Evolutionary conservation across 2,888 invertebrate species (phyloP).

Genomic region (Sinopyrophorus schimmeli): DNA sequence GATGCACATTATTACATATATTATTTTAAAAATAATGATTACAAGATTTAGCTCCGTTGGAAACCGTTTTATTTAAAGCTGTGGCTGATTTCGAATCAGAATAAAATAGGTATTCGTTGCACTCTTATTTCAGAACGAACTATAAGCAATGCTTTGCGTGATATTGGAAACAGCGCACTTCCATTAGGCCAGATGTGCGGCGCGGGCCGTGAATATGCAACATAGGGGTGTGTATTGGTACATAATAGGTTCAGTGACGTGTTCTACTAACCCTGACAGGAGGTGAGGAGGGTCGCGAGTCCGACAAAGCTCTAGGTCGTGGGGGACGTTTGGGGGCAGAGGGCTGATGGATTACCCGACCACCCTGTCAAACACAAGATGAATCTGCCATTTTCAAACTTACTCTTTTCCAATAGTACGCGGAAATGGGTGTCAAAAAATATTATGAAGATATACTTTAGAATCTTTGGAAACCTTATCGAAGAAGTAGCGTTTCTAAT

Average conservation of each 20-base stretch:
- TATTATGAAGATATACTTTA: slow-evolving; percentile 23
- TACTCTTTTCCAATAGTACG: slow-evolving; percentile 47
- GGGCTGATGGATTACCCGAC: slow-evolving; percentile 56
- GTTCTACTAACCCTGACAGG: slow-evolving; percentile 58
- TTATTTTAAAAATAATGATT: too few relatives aligned
- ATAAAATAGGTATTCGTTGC: background rate
- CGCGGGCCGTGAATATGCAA: slow-evolving; percentile 46
- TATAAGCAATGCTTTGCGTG: slow-evolving; percentile 36
- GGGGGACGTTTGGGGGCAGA: slow-evolving; percentile 36
- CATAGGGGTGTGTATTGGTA: slow-evolving; percentile 48
- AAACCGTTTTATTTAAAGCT: too few relatives aligned
- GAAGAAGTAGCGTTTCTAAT: too few relatives aligned
- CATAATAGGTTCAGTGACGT: slow-evolving; percentile 59
- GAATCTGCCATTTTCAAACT: slow-evolving; percentile 57
- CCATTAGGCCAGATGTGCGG: slow-evolving; percentile 54
- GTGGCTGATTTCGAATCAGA: too few relatives aligned
- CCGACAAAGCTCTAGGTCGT: slow-evolving; percentile 48
- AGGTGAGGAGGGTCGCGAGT: slow-evolving; percentile 54
- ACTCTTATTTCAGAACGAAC: slow-evolving; percentile 13
- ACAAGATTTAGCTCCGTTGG: too few relatives aligned
- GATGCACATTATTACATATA: too few relatives aligned
- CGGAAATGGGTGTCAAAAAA: slow-evolving; percentile 37
- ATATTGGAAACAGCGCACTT: slow-evolving; percentile 54
- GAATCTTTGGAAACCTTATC: too few relatives aligned
- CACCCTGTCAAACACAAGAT: slow-evolving; percentile 58